Percentiles rank a stretch among this genome's conserved stretches.
Conservation (phyloP, 2,113 vertebrate genomes). For the Zosterops japonicus region DNA sequence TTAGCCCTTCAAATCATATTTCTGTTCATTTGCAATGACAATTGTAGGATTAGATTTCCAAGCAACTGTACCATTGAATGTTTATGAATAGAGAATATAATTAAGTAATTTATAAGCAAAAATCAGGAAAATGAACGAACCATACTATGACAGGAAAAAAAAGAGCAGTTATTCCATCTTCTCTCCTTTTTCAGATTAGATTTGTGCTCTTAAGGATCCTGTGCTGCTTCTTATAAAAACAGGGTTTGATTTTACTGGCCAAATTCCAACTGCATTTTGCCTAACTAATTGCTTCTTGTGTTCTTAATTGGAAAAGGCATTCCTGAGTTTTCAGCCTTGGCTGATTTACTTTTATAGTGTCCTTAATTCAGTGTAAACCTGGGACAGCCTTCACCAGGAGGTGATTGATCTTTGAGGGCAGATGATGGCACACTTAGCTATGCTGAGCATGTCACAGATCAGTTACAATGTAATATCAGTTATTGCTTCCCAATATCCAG, state of each 20-base stretch:
- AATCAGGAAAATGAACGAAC: background rate
- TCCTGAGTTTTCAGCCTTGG: background rate
- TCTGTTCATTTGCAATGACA: background rate
- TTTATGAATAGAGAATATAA: conserved; percentile 10
- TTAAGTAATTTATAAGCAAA: conserved; percentile 44
- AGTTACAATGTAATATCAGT: background rate
- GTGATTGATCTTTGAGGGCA: background rate
- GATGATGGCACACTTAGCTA: background rate
- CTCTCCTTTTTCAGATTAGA: background rate
- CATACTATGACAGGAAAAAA: background rate
- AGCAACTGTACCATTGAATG: background rate
- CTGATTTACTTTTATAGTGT: background rate
- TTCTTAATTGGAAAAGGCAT: conserved; percentile 28
- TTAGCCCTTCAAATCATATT: background rate
- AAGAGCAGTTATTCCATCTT: conserved; percentile 6
- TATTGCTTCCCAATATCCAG: background rate
- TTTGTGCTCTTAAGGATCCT: background rate
- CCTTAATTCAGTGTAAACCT: background rate
- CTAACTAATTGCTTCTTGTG: conserved; percentile 34
- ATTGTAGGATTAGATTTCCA: conserved; percentile 7
- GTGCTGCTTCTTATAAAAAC: background rate
- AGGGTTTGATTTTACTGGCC: conserved; percentile 5
- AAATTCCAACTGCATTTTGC: conserved; percentile 36
- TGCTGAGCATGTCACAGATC: background rate
- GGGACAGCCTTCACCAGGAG: background rate